These are phyloP conservation scores for Trissoscelio sp. DNA, from an alignment of 2,888 invertebrate species.

Conservation along the genomic window DNA sequence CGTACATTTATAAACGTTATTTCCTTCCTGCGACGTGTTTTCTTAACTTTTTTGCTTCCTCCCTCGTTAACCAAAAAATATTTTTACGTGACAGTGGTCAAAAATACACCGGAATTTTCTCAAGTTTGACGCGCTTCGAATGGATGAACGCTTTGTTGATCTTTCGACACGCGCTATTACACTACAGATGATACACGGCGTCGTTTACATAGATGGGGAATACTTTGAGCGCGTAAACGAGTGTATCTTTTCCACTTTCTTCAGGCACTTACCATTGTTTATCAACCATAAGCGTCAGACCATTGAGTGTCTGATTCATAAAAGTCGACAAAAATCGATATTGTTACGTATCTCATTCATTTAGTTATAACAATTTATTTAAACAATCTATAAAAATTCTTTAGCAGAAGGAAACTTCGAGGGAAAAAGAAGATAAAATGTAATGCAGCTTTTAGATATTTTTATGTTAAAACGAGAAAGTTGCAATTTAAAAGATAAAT, in stretches of 20 bases:
- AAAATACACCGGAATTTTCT: conserved; percentile 44
- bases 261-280: conserved; percentile 58
- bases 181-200: conserved; percentile 28
- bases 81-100: conserved; percentile 41
- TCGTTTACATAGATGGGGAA: conserved; percentile 42
- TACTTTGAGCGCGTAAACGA: conserved; percentile 37
- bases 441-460: too few species aligned
- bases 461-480: too few species aligned
- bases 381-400: too few species aligned
- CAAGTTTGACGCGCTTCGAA: conserved; percentile 36
- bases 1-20: conserved; percentile 33
- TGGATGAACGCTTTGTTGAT: conserved; percentile 29
- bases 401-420: too few species aligned
- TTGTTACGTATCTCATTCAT: not conserved
- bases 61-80: conserved; percentile 37
- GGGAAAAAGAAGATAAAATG: too few species aligned
- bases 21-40: conserved; percentile 27
- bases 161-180: conserved; percentile 56
- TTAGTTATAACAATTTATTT: not conserved
- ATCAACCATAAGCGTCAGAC: conserved; percentile 38
- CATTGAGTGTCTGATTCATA: conserved; percentile 27
- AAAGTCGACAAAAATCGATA: conserved; percentile 26
- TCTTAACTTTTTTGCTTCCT: conserved; percentile 33
- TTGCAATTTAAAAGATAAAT: too few species aligned
- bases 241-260: conserved; percentile 68